Conservation (phyloP, 2,888 invertebrate genomes). For the Drosophila paracracens region DNA sequence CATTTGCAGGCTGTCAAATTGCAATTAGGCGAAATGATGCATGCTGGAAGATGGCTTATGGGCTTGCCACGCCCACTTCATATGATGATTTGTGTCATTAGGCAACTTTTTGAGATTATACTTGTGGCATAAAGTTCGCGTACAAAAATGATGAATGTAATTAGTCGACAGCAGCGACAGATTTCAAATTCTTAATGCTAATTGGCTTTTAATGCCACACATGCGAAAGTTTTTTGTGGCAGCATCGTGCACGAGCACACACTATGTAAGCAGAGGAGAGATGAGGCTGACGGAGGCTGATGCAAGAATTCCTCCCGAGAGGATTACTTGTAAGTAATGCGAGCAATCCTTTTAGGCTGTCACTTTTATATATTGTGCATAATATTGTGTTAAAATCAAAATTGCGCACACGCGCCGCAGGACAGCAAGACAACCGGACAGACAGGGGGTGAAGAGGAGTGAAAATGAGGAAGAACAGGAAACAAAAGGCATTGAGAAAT, state of each 20-base stretch:
- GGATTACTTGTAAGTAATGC: slow-evolving; percentile 69
- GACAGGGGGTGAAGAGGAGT: not conserved
- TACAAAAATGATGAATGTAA: slow-evolving; percentile 57
- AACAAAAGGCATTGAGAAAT: slow-evolving; percentile 28
- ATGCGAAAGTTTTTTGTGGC: slow-evolving; percentile 45
- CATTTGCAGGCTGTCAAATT: slow-evolving; percentile 37
- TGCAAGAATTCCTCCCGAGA: not conserved
- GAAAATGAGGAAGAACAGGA: slow-evolving; percentile 7
- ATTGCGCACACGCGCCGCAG: slow-evolving; percentile 63
- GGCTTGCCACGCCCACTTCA: slow-evolving; percentile 1
- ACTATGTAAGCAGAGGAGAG: not conserved
- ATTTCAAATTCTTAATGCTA: slow-evolving; percentile 65
- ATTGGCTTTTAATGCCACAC: slow-evolving; percentile 70
- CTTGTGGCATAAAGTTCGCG: slow-evolving; percentile 42
- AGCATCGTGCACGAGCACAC: slow-evolving; percentile 62
- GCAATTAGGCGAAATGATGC: slow-evolving; percentile 43
- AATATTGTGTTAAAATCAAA: slow-evolving; percentile 77
- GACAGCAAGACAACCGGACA: not conserved
- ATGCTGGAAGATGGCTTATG: not conserved
- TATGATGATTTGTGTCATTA: slow-evolving; percentile 39
- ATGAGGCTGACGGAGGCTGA: not conserved
- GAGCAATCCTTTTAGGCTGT: slow-evolving; percentile 74
- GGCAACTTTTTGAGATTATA: slow-evolving; percentile 58
- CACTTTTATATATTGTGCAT: slow-evolving; percentile 66
- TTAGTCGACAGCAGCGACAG: slow-evolving; percentile 51